phyloP scores from a whole-genome alignment of 2,888 invertebrate species.

The Nomada ferruginata region DNA sequence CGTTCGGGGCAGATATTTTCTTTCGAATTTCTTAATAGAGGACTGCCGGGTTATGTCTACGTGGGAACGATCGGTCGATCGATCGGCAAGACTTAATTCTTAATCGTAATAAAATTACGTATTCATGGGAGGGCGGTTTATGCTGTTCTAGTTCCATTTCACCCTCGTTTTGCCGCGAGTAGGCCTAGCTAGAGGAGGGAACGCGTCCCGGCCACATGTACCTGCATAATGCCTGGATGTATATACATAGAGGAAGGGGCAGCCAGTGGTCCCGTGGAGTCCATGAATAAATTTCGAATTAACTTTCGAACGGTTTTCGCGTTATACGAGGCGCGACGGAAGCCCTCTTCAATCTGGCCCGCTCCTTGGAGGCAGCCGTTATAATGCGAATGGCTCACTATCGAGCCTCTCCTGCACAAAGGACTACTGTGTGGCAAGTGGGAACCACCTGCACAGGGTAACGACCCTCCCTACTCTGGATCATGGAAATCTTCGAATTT shows the following conservation, averaged over 20 bases:
- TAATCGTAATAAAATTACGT: constrained; percentile 80
- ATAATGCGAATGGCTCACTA: constrained; percentile 50
- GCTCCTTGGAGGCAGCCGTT: constrained; percentile 62
- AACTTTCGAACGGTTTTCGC: constrained; percentile 78
- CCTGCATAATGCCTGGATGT: constrained; percentile 31
- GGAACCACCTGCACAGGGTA: constrained; percentile 8
- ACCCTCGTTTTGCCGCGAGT: constrained; percentile 7
- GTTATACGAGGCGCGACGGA: constrained; percentile 69
- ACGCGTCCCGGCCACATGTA: constrained; percentile 26
- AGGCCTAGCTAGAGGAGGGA: constrained; percentile 39
- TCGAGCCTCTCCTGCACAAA: constrained; percentile 18
- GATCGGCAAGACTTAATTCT: constrained; percentile 70
- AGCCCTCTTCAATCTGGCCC: constrained; percentile 67
- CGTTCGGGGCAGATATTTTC: too few species aligned
- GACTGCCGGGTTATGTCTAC: too few species aligned
- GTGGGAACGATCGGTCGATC: not conserved
- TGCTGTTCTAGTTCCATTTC: constrained; percentile 39
- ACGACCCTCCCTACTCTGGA: not conserved
- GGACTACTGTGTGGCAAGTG: constrained; percentile 1
- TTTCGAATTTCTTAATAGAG: not conserved
- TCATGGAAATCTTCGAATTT: not conserved
- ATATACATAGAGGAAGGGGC: constrained; percentile 27
- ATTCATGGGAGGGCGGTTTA: constrained; percentile 75
- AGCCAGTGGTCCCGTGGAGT: constrained; percentile 66
- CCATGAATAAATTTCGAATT: constrained; percentile 83